Base-by-base conservation (phyloP, 2,888 invertebrate genomes). In the Acleris emargana region DNA sequence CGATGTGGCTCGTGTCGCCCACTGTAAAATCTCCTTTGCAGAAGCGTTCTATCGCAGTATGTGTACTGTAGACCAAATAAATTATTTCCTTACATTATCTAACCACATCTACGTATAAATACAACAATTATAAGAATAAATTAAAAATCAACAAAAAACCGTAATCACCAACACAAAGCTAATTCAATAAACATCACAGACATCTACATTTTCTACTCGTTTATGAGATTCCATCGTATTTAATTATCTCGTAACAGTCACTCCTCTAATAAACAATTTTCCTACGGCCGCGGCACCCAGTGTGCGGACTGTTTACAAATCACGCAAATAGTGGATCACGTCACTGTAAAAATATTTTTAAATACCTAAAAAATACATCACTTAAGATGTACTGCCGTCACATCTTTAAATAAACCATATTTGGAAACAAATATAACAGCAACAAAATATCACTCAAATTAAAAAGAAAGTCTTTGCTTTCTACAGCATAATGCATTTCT, bases 111-210 rank as follows among this genome's bases (percentile, higher is more conserved):
- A 70, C 63, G 51, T 52, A 51, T 52, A 59, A 64, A 54, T 68
- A 74, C 72, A 72, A 76, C 73, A 74, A 71, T 69, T 64, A 73
- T 68, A 55, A 68, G 68, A 61, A 69, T 58, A 70, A 71, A 52
- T 64, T 59, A 67, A 69, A 76, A 68, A 71, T 66, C 70, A 76
- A 73, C 68, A 71, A 70, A 71, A 72, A 68, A 75, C 70, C 62
- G 57, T 62, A 73, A 79, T 79, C 75, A 83, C 73, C 73, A 86
- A 84, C 75, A 80, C 75, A 83, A 79, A 84, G 72, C 76, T 81
- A 85, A 76, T 75, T 81, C 73, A 83, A 78, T 79, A 78, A 87
- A 85, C 85, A 90, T 91, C 90, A 91, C 91, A 91, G 90, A 89
- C 84, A 84, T 77, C 88, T 89, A 90, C 83, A 67, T 83, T 79